Conservation (phyloP, 2,797 vertebrate genomes). For the Acridotheres tristis region DNA sequence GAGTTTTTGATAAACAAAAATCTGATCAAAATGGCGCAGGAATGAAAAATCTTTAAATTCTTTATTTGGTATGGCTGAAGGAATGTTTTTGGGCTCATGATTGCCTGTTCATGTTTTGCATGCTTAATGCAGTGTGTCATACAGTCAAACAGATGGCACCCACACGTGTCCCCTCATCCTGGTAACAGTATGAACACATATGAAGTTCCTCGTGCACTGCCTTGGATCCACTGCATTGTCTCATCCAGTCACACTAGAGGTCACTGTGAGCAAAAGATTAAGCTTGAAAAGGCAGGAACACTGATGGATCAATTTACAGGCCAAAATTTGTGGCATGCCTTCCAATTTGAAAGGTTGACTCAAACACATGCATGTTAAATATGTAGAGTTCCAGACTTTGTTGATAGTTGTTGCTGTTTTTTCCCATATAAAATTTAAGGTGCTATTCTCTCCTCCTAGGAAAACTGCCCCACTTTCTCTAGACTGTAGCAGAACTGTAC, state of each 20-base stretch:
- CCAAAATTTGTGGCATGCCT: fast-evolving
- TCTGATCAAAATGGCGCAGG: background rate
- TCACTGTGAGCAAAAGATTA: constrained; percentile 37
- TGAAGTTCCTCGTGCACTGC: fast-evolving
- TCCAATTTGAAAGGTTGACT: background rate
- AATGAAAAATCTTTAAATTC: background rate
- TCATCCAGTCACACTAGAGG: constrained; percentile 23
- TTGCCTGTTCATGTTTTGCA: background rate
- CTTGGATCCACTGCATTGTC: background rate
- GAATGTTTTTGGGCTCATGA: background rate
- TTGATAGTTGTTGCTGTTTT: background rate
- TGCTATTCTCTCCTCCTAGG: background rate
- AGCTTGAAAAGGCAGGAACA: background rate
- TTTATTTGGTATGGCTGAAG: background rate
- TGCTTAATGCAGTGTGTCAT: background rate
- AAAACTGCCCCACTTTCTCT: background rate
- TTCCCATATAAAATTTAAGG: background rate
- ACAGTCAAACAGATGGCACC: background rate
- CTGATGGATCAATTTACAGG: background rate
- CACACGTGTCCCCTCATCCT: background rate
- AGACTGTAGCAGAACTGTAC: background rate
- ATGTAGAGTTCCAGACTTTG: background rate
- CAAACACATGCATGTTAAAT: background rate
- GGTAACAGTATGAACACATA: background rate
- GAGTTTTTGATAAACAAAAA: background rate